Base-by-base conservation (phyloP, 2,797 vertebrate genomes). In the Carapus acus region DNA sequence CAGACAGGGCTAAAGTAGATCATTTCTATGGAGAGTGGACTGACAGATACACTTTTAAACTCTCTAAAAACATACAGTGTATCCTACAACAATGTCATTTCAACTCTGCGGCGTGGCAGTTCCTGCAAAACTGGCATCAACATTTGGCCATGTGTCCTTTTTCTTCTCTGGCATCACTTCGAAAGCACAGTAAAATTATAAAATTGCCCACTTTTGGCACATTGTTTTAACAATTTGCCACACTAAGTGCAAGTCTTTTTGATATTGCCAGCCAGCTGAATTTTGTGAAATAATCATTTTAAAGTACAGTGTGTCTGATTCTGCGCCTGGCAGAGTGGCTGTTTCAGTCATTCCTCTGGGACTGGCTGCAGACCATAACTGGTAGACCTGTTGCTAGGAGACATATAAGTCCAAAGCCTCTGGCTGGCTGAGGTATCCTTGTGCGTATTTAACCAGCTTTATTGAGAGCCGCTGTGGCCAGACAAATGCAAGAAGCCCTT, bases 321-420 rank as follows among this genome's bases (percentile, higher is more conserved):
- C 46, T 75, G 58, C 65, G 61, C 40, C 52, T 60, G 53, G 48
- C 68, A 69, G 62, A 58, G 44, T 65, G 49, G 47, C 69, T 73
- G 68, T 74, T 79, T 77, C 58, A 72, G 61, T 64, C 60, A 71
- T 81, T 79, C 77, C 78, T 77, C 70, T 49, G 74, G 74, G 78
- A 58, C 70, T 71, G 66, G 60, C 69, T 72, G 75, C 76, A 83
- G 81, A 81, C 80, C 81, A 81, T 85, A 89, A 85, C 87, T 82
- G 58, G 79, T 80, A 68, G 85, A 88, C 86, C 82, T 90, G 89
- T 91, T 91, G 87, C 89, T 90, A 90, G 85, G 90, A 90, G 80
- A 90, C 84, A 74, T 81, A 50, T 79, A 91, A 90, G 83, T 88
- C 86, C 77, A 84, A 88, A 88, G 85, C 86, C 87, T 86, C 85